Percentiles rank a stretch among this genome's conserved stretches.
These are phyloP conservation scores for Drosophila nebulosa DNA, from an alignment of 1,140 invertebrate species.

Conservation along the genomic window DNA sequence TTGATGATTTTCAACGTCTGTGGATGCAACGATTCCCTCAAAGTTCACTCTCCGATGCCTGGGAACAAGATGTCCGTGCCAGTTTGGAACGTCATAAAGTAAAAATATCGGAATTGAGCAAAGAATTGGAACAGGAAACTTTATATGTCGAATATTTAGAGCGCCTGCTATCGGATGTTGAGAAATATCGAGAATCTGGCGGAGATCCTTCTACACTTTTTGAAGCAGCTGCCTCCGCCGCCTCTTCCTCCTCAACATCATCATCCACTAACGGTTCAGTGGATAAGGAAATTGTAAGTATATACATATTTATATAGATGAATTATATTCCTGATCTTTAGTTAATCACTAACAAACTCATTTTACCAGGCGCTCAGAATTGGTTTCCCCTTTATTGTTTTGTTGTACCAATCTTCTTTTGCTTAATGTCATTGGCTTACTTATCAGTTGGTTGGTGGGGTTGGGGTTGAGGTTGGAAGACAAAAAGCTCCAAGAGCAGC, in stretches of 20 bases:
- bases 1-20: constrained; percentile 92
- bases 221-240: constrained; percentile 62
- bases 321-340: constrained; percentile 18
- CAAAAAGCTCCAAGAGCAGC: not conserved
- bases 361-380: not conserved
- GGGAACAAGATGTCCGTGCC: constrained; percentile 94
- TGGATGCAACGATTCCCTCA: constrained; percentile 94
- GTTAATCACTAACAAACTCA: constrained; percentile 1
- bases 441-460: constrained; percentile 4
- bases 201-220: constrained; percentile 81
- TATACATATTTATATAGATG: constrained; percentile 1
- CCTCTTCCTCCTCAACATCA: constrained; percentile 7
- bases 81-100: constrained; percentile 93
- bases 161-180: constrained; percentile 89
- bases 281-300: constrained; percentile 70
- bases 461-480: not conserved
- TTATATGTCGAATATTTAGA: constrained; percentile 95
- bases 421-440: constrained; percentile 21
- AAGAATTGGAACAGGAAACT: constrained; percentile 93
- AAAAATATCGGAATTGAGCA: constrained; percentile 88
- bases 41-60: constrained; percentile 92
- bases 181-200: constrained; percentile 85
- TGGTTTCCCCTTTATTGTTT: not conserved
- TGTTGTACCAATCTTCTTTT: not conserved
- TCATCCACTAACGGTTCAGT: constrained; percentile 39